Conservation (phyloP, 2,888 invertebrate species). For the Mesochorus sp. region DNA sequence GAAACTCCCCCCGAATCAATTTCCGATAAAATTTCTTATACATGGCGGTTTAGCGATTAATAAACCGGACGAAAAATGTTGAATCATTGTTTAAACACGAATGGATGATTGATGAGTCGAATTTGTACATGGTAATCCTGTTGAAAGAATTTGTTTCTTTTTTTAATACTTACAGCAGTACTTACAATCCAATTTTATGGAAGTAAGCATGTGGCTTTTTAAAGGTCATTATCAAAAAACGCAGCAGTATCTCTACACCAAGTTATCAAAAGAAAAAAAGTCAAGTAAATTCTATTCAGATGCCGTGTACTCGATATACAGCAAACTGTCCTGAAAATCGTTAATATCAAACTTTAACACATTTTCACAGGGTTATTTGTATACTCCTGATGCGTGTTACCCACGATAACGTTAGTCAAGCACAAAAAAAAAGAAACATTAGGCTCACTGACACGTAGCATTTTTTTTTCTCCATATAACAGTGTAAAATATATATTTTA, state of each 20-base stretch:
- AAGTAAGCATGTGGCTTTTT: too few species aligned
- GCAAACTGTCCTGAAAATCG: slow-evolving; percentile 7
- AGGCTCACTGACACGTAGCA: slow-evolving; percentile 42
- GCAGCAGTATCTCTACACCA: too few species aligned
- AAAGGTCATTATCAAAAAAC: too few species aligned
- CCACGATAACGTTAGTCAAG: slow-evolving; percentile 15
- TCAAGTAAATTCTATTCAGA: too few species aligned
- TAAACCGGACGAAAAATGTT: background rate
- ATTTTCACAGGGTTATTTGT: slow-evolving; percentile 25
- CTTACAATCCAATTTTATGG: too few species aligned
- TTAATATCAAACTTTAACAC: slow-evolving; percentile 22
- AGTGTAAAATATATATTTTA: slow-evolving; percentile 52
- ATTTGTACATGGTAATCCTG: too few species aligned
- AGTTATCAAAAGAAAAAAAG: too few species aligned
- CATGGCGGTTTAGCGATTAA: background rate
- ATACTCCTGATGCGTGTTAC: slow-evolving; percentile 4
- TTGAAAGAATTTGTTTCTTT: too few species aligned
- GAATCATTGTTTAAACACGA: background rate
- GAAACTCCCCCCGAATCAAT: slow-evolving; percentile 26
- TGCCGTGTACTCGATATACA: background rate
- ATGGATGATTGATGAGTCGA: too few species aligned
- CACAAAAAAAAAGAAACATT: slow-evolving; percentile 40
- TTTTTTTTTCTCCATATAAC: slow-evolving; percentile 34
- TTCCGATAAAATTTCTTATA: slow-evolving; percentile 7
- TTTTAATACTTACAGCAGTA: too few species aligned